Conservation (phyloP, 2,888 invertebrate genomes). For the Lepas anatifera region DNA sequence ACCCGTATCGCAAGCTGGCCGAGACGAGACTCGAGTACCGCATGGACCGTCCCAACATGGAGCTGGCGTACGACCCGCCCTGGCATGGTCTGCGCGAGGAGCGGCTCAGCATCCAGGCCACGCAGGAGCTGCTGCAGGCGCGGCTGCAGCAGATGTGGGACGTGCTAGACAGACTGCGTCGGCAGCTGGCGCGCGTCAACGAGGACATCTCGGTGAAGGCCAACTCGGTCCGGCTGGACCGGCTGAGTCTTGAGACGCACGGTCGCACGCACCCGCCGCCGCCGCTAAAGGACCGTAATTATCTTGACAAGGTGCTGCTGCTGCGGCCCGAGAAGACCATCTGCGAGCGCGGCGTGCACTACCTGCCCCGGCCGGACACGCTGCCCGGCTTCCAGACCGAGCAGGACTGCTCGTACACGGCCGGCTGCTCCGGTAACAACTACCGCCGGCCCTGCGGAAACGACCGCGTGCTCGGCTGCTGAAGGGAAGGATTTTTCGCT, state of each 20-base stretch:
- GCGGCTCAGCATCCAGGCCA: slow-evolving; percentile 7
- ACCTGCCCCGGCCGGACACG: neutral
- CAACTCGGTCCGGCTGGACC: slow-evolving; percentile 4
- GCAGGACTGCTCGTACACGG: slow-evolving; percentile 5
- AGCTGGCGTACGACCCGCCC: slow-evolving; percentile 4
- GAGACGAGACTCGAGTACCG: slow-evolving; percentile 2
- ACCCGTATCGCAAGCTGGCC: slow-evolving; percentile 1
- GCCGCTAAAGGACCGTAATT: slow-evolving; percentile 2
- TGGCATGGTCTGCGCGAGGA: slow-evolving; percentile 7
- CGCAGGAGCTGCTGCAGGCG: neutral
- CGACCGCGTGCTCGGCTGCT: slow-evolving; percentile 10
- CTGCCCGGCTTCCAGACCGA: slow-evolving; percentile 7
- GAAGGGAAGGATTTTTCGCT: too few relatives aligned
- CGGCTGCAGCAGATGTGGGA: slow-evolving; percentile 5
- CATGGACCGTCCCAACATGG: neutral
- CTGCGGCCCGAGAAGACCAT: slow-evolving; percentile 1
- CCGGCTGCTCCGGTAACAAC: slow-evolving; percentile 3
- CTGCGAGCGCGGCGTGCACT: slow-evolving; percentile 10
- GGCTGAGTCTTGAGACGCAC: neutral
- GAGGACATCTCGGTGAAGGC: slow-evolving; percentile 8
- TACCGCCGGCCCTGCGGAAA: neutral
- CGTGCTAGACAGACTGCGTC: slow-evolving; percentile 3
- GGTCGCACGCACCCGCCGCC: slow-evolving; percentile 1
- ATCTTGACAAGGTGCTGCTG: slow-evolving; percentile 8
- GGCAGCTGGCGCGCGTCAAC: neutral